phyloP scores from a whole-genome alignment of 2,113 vertebrate species.

The Pterophyllum scalare region DNA sequence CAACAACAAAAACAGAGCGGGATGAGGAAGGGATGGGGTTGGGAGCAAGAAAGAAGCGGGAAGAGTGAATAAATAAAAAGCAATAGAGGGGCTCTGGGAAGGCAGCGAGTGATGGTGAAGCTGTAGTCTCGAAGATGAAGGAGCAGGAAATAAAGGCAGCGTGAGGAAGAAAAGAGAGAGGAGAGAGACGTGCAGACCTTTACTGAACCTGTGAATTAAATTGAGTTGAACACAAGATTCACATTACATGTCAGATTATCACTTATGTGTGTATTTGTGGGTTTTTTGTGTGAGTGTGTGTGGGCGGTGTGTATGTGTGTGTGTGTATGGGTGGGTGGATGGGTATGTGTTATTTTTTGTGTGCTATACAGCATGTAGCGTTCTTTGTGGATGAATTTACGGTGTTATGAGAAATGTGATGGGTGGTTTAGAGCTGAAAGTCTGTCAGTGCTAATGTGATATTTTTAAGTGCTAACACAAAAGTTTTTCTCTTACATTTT shows the following conservation, averaged over 20 bases:
- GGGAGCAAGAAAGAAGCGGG: slow-evolving; percentile 1
- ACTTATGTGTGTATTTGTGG: slow-evolving; percentile 12
- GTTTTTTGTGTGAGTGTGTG: not conserved
- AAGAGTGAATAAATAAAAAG: slow-evolving; percentile 7
- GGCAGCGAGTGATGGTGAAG: slow-evolving; percentile 24
- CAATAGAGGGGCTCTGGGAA: slow-evolving; percentile 2
- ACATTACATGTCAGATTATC: slow-evolving; percentile 55
- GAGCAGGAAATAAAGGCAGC: not conserved
- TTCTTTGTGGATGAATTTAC: slow-evolving; percentile 16
- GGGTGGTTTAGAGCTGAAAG: slow-evolving; percentile 14
- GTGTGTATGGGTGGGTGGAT: slow-evolving; percentile 10
- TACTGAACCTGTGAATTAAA: slow-evolving; percentile 66
- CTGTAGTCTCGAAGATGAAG: slow-evolving; percentile 10
- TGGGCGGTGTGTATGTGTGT: slow-evolving; percentile 17
- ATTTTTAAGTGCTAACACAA: not conserved
- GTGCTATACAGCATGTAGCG: not conserved
- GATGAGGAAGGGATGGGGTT: not conserved
- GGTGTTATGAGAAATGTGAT: slow-evolving; percentile 5
- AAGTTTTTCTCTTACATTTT: slow-evolving; percentile 11
- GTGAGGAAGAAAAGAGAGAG: not conserved
- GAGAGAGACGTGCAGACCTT: slow-evolving; percentile 53
- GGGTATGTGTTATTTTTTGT: slow-evolving; percentile 4
- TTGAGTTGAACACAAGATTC: slow-evolving; percentile 59
- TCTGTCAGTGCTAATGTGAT: not conserved
- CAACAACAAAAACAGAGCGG: slow-evolving; percentile 7